Percentiles rank a stretch among this genome's conserved stretches.
Evolutionary conservation across 2,888 invertebrate species (phyloP).

Genomic region (Morpho achilles): DNA sequence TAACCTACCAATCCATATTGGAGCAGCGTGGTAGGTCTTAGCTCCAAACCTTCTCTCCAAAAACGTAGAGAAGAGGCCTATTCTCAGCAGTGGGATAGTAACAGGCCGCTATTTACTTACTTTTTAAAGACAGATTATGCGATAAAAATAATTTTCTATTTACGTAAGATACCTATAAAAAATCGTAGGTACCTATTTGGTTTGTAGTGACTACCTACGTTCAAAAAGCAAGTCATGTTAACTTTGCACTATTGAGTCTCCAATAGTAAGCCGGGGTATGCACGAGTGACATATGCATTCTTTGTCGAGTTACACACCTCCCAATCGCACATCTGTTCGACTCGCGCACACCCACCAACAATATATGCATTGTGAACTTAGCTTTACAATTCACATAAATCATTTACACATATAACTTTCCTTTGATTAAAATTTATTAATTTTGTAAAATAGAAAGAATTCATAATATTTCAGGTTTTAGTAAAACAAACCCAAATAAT

Average conservation of each 20-base stretch:
- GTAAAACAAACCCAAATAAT: too few relatives aligned
- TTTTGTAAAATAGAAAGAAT: too few relatives aligned
- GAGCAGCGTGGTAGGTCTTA: too few relatives aligned
- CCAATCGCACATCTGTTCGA: constrained; percentile 59
- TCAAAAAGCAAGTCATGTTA: constrained; percentile 45
- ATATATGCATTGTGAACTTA: constrained; percentile 40
- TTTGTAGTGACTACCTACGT: constrained; percentile 11
- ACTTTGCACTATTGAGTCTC: constrained; percentile 52
- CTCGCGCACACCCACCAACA: constrained; percentile 60
- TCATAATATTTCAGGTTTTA: too few relatives aligned
- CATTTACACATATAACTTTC: constrained; percentile 20
- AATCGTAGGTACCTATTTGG: background rate
- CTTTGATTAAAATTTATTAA: constrained; percentile 2
- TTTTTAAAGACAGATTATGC: too few relatives aligned
- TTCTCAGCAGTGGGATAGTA: too few relatives aligned
- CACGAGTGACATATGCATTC: constrained; percentile 59
- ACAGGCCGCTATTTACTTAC: too few relatives aligned
- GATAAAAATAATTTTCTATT: too few relatives aligned
- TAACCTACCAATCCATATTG: too few relatives aligned
- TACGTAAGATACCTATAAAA: too few relatives aligned
- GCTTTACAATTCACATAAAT: constrained; percentile 39
- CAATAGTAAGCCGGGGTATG: constrained; percentile 49
- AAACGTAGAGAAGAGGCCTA: too few relatives aligned
- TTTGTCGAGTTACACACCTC: constrained; percentile 55
- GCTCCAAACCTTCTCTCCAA: too few relatives aligned